These are phyloP conservation scores for Lycodopsis pacificus DNA, from an alignment of 2,797 vertebrate genomes.

Conservation along the genomic window DNA sequence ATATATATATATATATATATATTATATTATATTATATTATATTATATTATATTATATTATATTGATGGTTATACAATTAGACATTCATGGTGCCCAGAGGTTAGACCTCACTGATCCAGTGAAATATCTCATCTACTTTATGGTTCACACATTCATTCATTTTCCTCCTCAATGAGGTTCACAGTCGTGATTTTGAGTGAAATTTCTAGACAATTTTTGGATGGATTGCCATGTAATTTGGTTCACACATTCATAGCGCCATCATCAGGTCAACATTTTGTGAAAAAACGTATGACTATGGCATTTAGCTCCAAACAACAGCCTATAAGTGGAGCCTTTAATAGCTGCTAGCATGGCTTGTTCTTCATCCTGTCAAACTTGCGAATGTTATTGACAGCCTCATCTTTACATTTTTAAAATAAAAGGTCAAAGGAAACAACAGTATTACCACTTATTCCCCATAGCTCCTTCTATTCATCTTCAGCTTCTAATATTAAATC, in stretches of 20 bases:
- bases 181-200: neutral
- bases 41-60: too few relatives aligned
- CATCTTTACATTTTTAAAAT: neutral
- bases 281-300: neutral
- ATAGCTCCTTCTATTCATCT: conserved; percentile 7
- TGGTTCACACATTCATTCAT: neutral
- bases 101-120: neutral
- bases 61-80: neutral
- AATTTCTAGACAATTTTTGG: neutral
- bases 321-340: neutral
- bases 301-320: neutral
- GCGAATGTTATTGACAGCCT: neutral
- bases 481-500: conserved; percentile 28
- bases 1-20: too few relatives aligned
- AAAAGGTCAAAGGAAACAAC: neutral
- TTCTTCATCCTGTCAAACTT: neutral
- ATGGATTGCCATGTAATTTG: neutral
- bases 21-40: too few relatives aligned
- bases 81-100: neutral
- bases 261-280: neutral
- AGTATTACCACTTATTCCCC: conserved; percentile 9
- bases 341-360: neutral
- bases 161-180: neutral
- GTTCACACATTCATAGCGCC: neutral
- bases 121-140: neutral